Percentiles rank a stretch among this genome's conserved stretches.
Conservation (phyloP, 2,888 invertebrate species). For the Patella pellucida region DNA sequence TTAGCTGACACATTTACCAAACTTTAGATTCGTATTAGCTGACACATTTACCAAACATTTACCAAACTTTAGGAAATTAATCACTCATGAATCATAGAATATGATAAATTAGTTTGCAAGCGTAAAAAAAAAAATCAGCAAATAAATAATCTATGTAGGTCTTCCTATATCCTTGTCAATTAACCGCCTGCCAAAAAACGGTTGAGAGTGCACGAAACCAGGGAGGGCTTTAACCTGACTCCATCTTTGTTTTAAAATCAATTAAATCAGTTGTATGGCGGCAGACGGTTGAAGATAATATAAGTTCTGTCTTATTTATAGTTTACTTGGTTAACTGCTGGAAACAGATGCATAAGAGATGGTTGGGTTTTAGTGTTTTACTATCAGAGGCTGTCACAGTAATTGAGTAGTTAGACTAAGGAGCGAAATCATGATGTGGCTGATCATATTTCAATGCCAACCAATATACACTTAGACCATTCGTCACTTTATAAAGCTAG, state of each 20-base stretch:
- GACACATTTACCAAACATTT: no score
- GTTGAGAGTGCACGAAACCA: no score
- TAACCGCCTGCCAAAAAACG: no score
- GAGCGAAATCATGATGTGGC: slow-evolving; percentile 17
- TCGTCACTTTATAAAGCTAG: slow-evolving; percentile 1
- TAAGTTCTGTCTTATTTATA: slow-evolving; percentile 10
- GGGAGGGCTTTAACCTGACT: background rate
- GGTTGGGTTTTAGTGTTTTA: background rate
- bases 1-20: no score
- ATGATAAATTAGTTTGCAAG: no score
- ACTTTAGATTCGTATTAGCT: no score
- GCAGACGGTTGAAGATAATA: background rate
- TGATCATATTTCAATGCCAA: slow-evolving; percentile 22
- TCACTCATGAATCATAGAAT: no score
- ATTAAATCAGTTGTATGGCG: slow-evolving; percentile 4
- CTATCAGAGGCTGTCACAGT: slow-evolving; percentile 21
- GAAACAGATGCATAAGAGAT: slow-evolving; percentile 10
- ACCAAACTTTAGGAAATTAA: no score
- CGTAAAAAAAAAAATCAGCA: no score
- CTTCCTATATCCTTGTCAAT: no score
- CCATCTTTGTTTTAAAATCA: slow-evolving; percentile 9
- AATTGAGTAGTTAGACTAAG: slow-evolving; percentile 26
- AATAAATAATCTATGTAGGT: no score
- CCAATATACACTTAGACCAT: slow-evolving; percentile 1
- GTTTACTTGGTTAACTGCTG: slow-evolving; percentile 5